A percentile compares a stretch with the other conserved stretches of the same genome.
These are phyloP conservation scores for Cynopterus sphinx DNA, from an alignment of 2,797 vertebrate genomes.

Conservation along the genomic window DNA sequence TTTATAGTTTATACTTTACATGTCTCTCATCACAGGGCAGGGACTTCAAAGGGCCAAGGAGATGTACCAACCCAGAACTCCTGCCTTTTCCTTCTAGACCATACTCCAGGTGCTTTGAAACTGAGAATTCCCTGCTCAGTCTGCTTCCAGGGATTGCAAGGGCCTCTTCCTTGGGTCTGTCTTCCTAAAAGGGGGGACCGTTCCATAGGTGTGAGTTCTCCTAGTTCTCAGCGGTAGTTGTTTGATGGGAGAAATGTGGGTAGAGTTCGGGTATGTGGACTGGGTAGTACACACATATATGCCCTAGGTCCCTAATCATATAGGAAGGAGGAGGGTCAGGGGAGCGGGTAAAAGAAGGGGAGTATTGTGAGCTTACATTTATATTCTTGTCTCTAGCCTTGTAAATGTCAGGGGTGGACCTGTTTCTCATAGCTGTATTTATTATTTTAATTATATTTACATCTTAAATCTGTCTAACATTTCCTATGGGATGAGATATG, in stretches of 20 bases:
- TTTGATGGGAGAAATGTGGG: not conserved
- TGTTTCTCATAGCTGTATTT: constrained; percentile 32
- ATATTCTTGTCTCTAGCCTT: not conserved
- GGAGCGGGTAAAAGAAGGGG: not conserved
- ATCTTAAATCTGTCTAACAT: constrained; percentile 14
- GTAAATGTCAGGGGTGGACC: not conserved
- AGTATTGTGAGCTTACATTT: not conserved
- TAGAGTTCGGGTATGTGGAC: not conserved
- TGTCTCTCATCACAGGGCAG: not conserved
- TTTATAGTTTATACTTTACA: constrained; percentile 24
- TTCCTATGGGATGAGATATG: constrained; percentile 34
- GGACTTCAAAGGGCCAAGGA: not conserved
- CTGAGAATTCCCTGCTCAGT: not conserved
- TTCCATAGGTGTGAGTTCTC: not conserved
- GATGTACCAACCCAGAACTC: not conserved
- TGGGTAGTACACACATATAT: not conserved
- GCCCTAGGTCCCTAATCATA: not conserved
- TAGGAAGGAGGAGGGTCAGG: not conserved
- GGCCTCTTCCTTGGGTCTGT: not conserved
- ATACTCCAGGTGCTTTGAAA: not conserved
- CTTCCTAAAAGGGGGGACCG: not conserved
- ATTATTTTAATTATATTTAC: constrained; percentile 52
- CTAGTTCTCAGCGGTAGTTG: not conserved
- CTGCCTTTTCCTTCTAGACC: not conserved
- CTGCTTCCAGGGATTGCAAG: not conserved